Evolutionary conservation across 2,113 vertebrate genomes (phyloP).

Genomic region (Conger conger): DNA sequence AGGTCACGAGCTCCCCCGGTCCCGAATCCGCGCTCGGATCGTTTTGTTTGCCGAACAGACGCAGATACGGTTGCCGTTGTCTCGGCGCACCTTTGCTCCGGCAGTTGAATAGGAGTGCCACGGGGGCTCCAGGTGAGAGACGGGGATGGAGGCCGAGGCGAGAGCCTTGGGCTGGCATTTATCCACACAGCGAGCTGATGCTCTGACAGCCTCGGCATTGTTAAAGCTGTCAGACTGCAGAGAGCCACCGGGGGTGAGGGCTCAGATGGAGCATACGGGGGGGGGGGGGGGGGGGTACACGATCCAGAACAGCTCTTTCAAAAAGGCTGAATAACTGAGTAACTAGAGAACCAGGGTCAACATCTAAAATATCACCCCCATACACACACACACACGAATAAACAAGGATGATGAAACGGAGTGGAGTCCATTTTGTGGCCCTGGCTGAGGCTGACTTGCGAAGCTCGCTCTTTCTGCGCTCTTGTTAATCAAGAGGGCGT

Average conservation of each 20-base stretch:
- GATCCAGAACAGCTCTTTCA: background rate
- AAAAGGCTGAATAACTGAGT: background rate
- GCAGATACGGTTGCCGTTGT: too few species aligned
- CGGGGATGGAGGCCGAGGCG: background rate
- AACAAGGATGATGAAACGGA: background rate
- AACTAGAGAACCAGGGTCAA: background rate
- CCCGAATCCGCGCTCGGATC: too few species aligned
- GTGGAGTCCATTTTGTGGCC: background rate
- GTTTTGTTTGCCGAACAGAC: too few species aligned
- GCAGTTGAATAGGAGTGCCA: background rate
- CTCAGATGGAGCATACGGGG: background rate
- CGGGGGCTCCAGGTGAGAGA: background rate
- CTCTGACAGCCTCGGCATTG: slow-evolving; percentile 42
- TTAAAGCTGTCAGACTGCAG: background rate
- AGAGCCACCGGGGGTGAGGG: background rate
- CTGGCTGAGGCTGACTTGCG: background rate
- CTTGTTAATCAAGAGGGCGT: background rate
- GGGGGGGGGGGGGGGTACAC: background rate
- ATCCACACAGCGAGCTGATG: slow-evolving; percentile 9
- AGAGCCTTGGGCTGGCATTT: background rate
- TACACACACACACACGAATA: background rate
- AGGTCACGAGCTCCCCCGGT: too few species aligned
- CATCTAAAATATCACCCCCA: background rate
- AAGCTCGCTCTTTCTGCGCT: background rate
- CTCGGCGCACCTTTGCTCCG: too few species aligned